A percentile compares a stretch with the other conserved stretches of the same genome.
Conservation (phyloP, 2,888 invertebrate genomes). For the Lasioglossum malachurum region DNA sequence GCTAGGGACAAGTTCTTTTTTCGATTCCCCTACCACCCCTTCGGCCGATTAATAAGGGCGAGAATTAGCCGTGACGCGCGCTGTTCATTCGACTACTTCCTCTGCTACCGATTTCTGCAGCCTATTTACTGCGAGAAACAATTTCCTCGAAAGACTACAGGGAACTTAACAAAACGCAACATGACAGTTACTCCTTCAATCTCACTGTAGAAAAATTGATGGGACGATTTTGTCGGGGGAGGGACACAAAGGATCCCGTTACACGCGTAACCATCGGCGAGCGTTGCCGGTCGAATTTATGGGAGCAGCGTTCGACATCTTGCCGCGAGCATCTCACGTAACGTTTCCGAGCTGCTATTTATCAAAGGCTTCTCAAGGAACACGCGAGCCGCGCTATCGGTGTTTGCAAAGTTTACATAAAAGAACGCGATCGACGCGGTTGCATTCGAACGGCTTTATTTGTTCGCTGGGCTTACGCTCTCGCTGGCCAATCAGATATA, state of each 20-base stretch:
- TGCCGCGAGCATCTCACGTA: constrained; percentile 1
- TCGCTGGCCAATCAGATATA: constrained; percentile 27
- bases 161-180: not conserved
- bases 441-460: constrained; percentile 28
- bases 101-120: not conserved
- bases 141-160: not conserved
- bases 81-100: not conserved
- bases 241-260: not conserved
- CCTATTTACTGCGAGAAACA: not conserved
- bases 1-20: constrained; percentile 19
- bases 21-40: constrained; percentile 13
- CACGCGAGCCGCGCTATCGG: not conserved
- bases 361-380: constrained; percentile 4
- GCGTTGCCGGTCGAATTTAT: not conserved
- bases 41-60: constrained; percentile 8
- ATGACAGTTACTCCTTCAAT: not conserved
- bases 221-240: not conserved
- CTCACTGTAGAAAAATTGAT: not conserved
- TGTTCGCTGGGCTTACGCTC: constrained; percentile 1
- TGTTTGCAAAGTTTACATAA: not conserved
- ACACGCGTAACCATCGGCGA: not conserved
- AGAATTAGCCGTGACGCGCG: constrained; percentile 1
- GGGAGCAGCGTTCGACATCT: not conserved
- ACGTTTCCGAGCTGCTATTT: constrained; percentile 1
- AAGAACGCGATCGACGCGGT: not conserved